Base-by-base conservation (phyloP, 35 echinoderm and acorn worm species). In the Lytechinus variegatus region DNA sequence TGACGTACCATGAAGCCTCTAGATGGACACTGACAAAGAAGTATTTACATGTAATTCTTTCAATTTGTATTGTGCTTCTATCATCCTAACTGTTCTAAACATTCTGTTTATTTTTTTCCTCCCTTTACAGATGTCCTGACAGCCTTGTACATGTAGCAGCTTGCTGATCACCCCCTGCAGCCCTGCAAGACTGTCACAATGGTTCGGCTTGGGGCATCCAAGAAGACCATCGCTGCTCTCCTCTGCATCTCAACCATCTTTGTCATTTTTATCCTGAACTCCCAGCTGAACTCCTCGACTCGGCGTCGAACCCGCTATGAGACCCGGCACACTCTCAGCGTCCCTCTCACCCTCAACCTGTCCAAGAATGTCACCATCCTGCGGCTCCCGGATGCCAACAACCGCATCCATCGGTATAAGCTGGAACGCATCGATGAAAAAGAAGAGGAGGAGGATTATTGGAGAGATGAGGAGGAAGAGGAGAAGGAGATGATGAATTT, bases 361-460 rank as follows among this genome's bases (percentile, higher is more conserved):
- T 93, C 92, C 54, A 93, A 93, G 92, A 57, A 57, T 24, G 92
- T 93, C 92, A 93, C 92, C n/a, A 53, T 55, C 92, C 92, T 93
- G 11, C 52, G 54, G 5, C 92, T 93, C 54, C 92, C 52, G 13
- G 92, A 93, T 21, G 92, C 52, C 6, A 54, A 93, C 53, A 93
- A 93, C 92, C n/a, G 55, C 29, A 55, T 93, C 92, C 92, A 93
- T 54, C 92, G 54, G 55, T 93, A 93, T 57, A 93, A 93, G 92
- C 92, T 93, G 52, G 92, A 55, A 27, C 92, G 92, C 54, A 54
- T 93, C 52, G 27, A 93, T 57, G 92, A 93, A 19, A 54, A 9
- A 53, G 92, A 93, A 4, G 27, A 54, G n/a, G 92, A 93, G 88
- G 88, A 54, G 33, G 10, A 54, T 13, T 90, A 44, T 28, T 9